These are phyloP conservation scores for Porites rus DNA, from an alignment of 92 coral and sea anemone species.

Conservation along the genomic window DNA sequence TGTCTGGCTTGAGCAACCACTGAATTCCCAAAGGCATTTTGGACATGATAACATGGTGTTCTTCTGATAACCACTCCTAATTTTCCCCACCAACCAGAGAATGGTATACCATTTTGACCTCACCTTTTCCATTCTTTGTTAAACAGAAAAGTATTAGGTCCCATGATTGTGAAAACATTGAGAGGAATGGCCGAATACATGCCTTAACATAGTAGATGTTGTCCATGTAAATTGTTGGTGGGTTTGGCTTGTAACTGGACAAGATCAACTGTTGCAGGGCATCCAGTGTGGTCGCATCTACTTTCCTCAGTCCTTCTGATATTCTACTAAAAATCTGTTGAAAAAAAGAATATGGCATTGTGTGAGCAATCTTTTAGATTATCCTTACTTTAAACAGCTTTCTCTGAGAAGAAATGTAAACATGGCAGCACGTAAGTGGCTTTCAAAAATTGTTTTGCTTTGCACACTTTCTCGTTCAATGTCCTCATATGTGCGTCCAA, in stretches of 20 bases:
- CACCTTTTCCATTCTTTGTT: constrained; percentile 14
- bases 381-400: no score
- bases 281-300: not conserved
- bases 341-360: no score
- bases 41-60: constrained; percentile 5
- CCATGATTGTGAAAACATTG: constrained; percentile 8
- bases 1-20: constrained; percentile 1
- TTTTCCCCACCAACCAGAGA: constrained; percentile 20
- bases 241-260: not conserved
- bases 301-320: no score
- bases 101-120: constrained; percentile 15
- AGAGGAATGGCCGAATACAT: no score
- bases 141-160: constrained; percentile 1
- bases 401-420: no score
- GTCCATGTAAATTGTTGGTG: not conserved
- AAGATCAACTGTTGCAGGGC: not conserved
- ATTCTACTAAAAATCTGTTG: no score
- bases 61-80: constrained; percentile 4
- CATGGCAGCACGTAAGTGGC: no score
- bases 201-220: not conserved
- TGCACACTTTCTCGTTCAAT: no score
- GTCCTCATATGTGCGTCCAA: no score
- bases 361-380: no score
- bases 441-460: no score
- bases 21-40: not conserved